Base-by-base conservation (phyloP, 2,888 invertebrate genomes). In the Andrena minutula region DNA sequence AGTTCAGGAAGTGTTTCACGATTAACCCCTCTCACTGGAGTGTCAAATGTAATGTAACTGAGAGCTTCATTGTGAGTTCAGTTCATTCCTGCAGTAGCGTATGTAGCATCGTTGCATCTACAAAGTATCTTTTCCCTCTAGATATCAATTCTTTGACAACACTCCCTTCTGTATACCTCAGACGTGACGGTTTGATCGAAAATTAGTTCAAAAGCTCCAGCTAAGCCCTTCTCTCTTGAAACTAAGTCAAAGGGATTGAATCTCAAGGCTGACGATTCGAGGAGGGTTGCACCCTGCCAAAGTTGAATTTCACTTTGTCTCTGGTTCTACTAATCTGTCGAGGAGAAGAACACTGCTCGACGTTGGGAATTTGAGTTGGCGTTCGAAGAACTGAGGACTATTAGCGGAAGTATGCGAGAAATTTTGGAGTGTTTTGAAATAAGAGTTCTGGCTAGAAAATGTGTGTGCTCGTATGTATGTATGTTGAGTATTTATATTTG, bases 171-270 rank as follows among this genome's bases (percentile, higher is more conserved):
- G 26, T 51, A 10, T 20, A 4, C 28, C 12, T 16, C 28, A 70
- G 23, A 16, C 49, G 12, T 8, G 8, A 7, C 66, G 10, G 23
- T 71, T 61, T 16, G 5, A 3, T 49, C 6, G 28, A 47, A 63
- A 63, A 60, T 49, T 30, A 30, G 10, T 10, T 12, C 10, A 28
- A 60, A 60, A 32, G 64, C 41, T 30, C 8, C 20, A 0, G n/a
- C 28, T 6, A 23, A n/a, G 30, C 23, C 23, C 12, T 32, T 61
- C n/a, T 8, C 61, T 12, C 23, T 35, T 51, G 60, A 65, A 53
- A 53, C 26, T 32, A 32, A 61, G 53, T n/a, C 32, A 47, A 32
- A 58, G 58, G 41, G 53, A 75, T 75, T n/a, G 63, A 16, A 69
- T 63, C n/a, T 53, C 51, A 6, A 20, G 20, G 3, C 10, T 7